Evolutionary conservation across 64 coral and sea anemone species (phyloP), one percentile per base, ranked within the genome.

Genomic region (Pocillopora damicornis): DNA sequence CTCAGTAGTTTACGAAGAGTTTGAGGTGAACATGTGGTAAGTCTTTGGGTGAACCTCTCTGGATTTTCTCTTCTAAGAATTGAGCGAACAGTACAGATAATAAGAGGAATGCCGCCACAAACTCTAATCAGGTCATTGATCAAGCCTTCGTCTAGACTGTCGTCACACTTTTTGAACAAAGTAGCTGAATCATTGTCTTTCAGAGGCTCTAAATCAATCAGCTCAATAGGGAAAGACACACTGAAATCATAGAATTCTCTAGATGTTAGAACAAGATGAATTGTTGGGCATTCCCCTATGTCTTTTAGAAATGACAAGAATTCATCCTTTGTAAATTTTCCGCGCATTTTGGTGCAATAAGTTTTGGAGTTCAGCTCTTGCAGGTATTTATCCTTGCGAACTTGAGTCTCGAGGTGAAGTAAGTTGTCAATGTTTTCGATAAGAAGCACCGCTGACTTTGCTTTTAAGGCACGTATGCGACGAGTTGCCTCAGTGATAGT

Each of bases 251-350:
- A 14, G 75, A 63, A 10, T 66, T 90, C 89, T 63, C 25, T 72
- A 26, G 89, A 90, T 36, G 80, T 90, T 69, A 90, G 60, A 22
- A 91, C 18, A 34, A 89, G 88, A 64, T 80, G 34, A 80, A 89
- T 72, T 15, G 4, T 57, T 77, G 4, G 15, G 37, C 15, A 42
- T 77, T 77, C 0, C n/a, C 75, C 75, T 77, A 77, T 77, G 25
- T 75, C 73, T 15, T 10, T 37, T 35, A 75, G 13, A 37, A 75
- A 75, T 37, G 26, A 36, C 34, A 75, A 75, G 15, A 38, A 63
- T 22, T 62, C 26, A 34, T 88, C 57, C 15, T 36, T n/a, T 17
- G 35, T 79, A 59, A 16, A 18, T 62, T 80, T 51, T 58, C 64
- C 65, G 11, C 51, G 76, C 37, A 25, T 59, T 73, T 26, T 68